These are phyloP conservation scores for Drosophila pallidifrons DNA, from an alignment of 1,140 invertebrate species.

Conservation along the genomic window DNA sequence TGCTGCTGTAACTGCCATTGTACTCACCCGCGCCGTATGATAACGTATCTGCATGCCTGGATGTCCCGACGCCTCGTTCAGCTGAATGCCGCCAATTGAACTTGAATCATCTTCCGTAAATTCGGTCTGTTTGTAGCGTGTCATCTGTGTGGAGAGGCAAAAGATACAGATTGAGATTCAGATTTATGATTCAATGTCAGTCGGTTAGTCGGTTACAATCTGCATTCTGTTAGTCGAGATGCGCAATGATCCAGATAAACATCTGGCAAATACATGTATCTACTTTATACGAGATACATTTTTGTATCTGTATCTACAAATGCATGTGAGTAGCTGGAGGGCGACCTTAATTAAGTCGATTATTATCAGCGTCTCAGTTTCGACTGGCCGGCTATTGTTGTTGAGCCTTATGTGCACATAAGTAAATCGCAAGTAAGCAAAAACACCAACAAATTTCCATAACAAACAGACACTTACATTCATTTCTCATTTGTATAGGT, in stretches of 20 bases:
- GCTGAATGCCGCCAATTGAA: conserved; percentile 92
- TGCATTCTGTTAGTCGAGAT: neutral
- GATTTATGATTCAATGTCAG: conserved; percentile 15
- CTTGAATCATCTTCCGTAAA: conserved; percentile 93
- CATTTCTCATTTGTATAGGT: neutral
- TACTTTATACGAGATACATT: too few species aligned
- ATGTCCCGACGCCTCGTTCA: conserved; percentile 90
- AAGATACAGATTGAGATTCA: conserved; percentile 61
- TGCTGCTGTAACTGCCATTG: neutral
- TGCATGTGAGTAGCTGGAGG: conserved; percentile 6
- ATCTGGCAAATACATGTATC: conserved; percentile 18
- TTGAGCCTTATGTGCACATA: neutral
- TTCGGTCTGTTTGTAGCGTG: conserved; percentile 93
- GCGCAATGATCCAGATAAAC: conserved; percentile 21
- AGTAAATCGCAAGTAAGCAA: conserved; percentile 24
- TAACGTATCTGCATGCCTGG: conserved; percentile 93
- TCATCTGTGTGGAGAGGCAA: conserved; percentile 88
- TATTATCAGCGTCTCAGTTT: conserved; percentile 9
- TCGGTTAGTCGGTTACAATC: conserved; percentile 13
- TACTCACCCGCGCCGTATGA: conserved; percentile 88
- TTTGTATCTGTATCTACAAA: too few species aligned
- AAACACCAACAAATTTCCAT: neutral
- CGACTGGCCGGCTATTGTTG: neutral
- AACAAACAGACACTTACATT: neutral
- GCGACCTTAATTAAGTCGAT: conserved; percentile 23